Conservation (phyloP, 2,797 vertebrate species). For the Tenualosa ilisha region DNA sequence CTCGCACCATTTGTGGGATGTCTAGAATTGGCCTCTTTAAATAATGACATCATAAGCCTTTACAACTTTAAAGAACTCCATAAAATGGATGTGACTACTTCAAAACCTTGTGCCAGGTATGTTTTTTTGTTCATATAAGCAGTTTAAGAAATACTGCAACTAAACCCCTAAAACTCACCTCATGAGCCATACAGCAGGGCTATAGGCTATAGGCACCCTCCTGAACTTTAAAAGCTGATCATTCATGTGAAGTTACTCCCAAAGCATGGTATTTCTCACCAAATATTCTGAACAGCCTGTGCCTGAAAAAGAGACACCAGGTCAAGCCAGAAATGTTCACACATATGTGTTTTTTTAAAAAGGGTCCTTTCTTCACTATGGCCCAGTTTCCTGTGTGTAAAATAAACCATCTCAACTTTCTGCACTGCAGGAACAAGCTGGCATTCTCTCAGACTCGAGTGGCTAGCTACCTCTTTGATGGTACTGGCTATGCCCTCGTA, state of each 20-base stretch:
- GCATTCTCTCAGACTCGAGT: constrained; percentile 94
- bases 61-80: constrained; percentile 91
- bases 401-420: neutral
- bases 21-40: constrained; percentile 89
- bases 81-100: constrained; percentile 78
- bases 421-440: constrained; percentile 83
- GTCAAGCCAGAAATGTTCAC: neutral
- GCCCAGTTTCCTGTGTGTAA: neutral
- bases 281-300: constrained; percentile 13
- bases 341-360: constrained; percentile 4
- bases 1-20: constrained; percentile 91
- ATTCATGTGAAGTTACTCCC: neutral
- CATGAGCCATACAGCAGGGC: neutral
- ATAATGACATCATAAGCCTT: constrained; percentile 92
- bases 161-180: neutral
- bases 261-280: neutral
- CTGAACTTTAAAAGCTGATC: neutral
- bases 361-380: neutral
- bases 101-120: constrained; percentile 89
- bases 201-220: neutral
- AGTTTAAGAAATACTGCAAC: neutral
- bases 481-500: constrained; percentile 89
- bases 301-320: constrained; percentile 3
- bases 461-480: constrained; percentile 94
- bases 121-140: neutral